A percentile compares a stretch with the other conserved stretches of the same genome.
Evolutionary conservation across 2,888 invertebrate genomes (phyloP).

Genomic region (Calliopum simillimum): DNA sequence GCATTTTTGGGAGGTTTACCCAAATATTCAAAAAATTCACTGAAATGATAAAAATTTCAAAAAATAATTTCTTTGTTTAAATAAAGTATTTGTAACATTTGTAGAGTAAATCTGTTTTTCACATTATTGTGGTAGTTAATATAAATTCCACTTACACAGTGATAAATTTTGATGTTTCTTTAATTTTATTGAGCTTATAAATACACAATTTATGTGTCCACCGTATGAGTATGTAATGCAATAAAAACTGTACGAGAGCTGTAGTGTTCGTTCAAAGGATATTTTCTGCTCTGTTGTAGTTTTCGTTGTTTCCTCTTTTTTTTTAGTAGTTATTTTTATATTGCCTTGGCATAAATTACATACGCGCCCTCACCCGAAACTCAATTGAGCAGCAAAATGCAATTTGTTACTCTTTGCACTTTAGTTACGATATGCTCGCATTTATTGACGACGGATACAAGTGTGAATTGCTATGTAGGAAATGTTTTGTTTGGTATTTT

Average conservation of each 20-base stretch:
- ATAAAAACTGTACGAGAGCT: background rate
- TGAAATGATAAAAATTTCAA: no score
- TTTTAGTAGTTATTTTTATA: background rate
- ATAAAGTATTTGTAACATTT: no score
- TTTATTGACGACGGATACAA: no score
- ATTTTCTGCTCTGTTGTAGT: background rate
- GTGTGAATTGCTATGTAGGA: no score
- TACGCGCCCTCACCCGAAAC: slow-evolving; percentile 3
- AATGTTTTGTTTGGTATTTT: no score
- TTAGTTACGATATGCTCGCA: no score
- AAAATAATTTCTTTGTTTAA: no score
- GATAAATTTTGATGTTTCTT: slow-evolving; percentile 46
- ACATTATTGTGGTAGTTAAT: background rate
- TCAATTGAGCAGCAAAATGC: slow-evolving; percentile 4
- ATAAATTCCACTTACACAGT: slow-evolving; percentile 25
- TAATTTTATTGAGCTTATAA: slow-evolving; percentile 49
- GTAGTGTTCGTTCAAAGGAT: background rate
- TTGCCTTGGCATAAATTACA: background rate
- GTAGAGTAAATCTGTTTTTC: no score
- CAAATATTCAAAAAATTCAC: no score
- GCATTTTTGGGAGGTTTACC: no score
- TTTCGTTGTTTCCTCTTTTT: background rate
- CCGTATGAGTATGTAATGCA: background rate
- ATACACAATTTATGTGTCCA: slow-evolving; percentile 38
- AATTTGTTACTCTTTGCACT: no score